phyloP scores from a whole-genome alignment of 2,888 invertebrate species.

The Apotomis turbidana region DNA sequence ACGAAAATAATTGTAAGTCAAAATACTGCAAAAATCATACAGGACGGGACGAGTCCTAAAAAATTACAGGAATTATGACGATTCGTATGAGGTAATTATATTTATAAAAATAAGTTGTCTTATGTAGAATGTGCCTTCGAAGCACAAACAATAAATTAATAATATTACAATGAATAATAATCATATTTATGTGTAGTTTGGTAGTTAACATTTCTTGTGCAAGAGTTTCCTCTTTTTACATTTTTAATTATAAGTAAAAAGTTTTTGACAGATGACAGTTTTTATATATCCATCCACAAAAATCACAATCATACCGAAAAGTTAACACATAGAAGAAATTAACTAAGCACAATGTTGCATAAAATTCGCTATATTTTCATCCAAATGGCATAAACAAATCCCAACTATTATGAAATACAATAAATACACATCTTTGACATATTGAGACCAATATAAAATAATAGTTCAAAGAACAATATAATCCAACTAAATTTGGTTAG shows the following conservation, averaged over 20 bases:
- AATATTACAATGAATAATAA: slow-evolving; percentile 40
- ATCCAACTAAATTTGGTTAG: slow-evolving; percentile 77
- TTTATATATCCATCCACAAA: neutral
- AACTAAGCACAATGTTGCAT: slow-evolving; percentile 44
- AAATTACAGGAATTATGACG: neutral
- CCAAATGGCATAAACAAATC: slow-evolving; percentile 52
- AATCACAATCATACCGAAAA: slow-evolving; percentile 15
- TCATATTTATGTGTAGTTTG: neutral
- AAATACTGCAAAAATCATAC: neutral
- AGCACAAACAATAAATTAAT: slow-evolving; percentile 28
- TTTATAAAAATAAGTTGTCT: neutral
- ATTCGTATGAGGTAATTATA: neutral
- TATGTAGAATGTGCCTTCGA: neutral
- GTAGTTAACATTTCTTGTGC: neutral
- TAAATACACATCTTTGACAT: slow-evolving; percentile 77
- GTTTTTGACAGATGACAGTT: neutral
- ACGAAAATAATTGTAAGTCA: slow-evolving; percentile 11
- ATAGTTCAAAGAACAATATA: slow-evolving; percentile 57
- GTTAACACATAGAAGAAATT: slow-evolving; percentile 8
- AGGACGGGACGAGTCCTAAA: neutral
- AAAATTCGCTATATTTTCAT: slow-evolving; percentile 46
- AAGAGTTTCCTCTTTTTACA: neutral
- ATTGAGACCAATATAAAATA: slow-evolving; percentile 77
- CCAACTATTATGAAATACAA: slow-evolving; percentile 48
- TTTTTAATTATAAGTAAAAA: neutral